phyloP scores from a whole-genome alignment of 2,888 invertebrate genomes.

The Fabriciana adippe region DNA sequence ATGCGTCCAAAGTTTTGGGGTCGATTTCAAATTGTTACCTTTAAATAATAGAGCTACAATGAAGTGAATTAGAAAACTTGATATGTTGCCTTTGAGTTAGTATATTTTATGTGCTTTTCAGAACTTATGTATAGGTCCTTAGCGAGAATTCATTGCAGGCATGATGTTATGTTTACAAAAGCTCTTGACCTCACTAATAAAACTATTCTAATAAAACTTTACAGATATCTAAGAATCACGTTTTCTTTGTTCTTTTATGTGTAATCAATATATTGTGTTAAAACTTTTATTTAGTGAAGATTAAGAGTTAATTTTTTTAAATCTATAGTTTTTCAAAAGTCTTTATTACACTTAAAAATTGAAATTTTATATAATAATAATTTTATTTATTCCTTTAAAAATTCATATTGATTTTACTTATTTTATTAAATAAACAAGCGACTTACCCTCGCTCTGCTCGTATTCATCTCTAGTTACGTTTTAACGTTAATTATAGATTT shows the following conservation, averaged over 20 bases:
- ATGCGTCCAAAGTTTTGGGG: conserved; percentile 44
- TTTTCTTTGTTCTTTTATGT: background rate
- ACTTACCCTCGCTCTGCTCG: no score
- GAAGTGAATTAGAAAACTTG: conserved; percentile 61
- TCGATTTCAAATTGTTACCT: conserved; percentile 43
- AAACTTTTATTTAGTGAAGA: no score
- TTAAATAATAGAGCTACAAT: conserved; percentile 52
- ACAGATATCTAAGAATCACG: background rate
- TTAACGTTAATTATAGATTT: no score
- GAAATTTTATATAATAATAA: no score
- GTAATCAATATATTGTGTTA: no score
- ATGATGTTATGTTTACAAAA: conserved; percentile 1
- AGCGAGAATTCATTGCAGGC: conserved; percentile 3
- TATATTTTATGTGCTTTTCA: conserved; percentile 8
- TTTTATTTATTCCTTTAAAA: no score
- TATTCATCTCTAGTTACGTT: no score
- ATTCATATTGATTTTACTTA: no score
- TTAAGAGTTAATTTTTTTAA: no score
- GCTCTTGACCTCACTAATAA: conserved; percentile 11
- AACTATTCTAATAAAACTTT: conserved; percentile 5
- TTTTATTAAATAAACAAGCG: no score
- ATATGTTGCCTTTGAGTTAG: conserved; percentile 38
- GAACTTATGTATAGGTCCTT: conserved; percentile 4
- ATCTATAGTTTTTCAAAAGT: no score
- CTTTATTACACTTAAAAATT: no score